Evolutionary conservation across 92 coral and sea anemone species (phyloP).

Genomic region (Bergia sp.): DNA sequence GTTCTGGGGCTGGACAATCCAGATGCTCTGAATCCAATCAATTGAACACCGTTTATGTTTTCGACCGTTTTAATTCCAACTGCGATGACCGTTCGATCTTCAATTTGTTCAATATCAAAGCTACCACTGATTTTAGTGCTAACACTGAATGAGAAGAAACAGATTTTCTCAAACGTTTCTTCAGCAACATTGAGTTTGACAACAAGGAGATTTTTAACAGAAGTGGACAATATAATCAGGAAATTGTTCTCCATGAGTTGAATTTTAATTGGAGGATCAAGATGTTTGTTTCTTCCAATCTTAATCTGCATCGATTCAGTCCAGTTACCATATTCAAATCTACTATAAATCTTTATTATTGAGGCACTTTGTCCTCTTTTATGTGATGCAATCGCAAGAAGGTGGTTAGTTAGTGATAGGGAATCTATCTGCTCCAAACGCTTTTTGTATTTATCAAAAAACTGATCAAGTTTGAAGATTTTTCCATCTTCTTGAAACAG

Average conservation of each 20-base stretch:
- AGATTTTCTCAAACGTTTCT: not conserved
- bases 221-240: conserved; percentile 22
- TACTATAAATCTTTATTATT: not conserved
- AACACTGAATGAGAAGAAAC: conserved; percentile 1
- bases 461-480: conserved; percentile 14
- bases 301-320: not conserved
- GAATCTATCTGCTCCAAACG: not conserved
- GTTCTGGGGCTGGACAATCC: not conserved
- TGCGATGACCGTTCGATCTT: conserved; percentile 4
- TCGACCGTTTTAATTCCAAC: conserved; percentile 37
- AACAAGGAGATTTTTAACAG: not conserved
- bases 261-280: conserved; percentile 7
- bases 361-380: not conserved
- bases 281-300: not conserved
- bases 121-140: conserved; percentile 16
- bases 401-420: not conserved
- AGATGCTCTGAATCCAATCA: not conserved
- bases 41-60: not conserved
- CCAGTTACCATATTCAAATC: not conserved
- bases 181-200: not conserved
- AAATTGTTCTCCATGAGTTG: conserved; percentile 20
- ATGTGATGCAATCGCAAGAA: not conserved
- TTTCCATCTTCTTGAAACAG: conserved; percentile 31
- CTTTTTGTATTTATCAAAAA: conserved; percentile 10
- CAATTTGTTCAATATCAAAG: conserved; percentile 12